These are phyloP conservation scores for Scaptodrosophila latifasciaeformis DNA, from an alignment of 2,888 invertebrate genomes.

Conservation along the genomic window DNA sequence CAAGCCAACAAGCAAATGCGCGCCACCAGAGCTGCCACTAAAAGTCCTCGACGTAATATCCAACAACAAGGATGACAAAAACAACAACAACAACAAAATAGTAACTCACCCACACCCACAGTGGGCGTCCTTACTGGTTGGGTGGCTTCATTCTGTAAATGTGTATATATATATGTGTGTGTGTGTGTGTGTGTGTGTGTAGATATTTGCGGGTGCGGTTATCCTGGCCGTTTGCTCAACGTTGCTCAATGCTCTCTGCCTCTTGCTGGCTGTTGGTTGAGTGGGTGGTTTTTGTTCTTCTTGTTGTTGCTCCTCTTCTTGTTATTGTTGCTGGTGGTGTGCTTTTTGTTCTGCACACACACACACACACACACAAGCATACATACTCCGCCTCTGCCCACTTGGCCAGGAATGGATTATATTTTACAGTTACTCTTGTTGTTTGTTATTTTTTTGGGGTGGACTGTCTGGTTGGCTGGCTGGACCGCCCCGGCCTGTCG, in stretches of 20 bases:
- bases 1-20: constrained; percentile 70
- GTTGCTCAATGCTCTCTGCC: constrained; percentile 60
- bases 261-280: constrained; percentile 45
- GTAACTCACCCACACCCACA: neutral
- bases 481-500: constrained; percentile 33
- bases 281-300: constrained; percentile 22
- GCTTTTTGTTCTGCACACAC: constrained; percentile 58
- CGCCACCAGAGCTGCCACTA: constrained; percentile 70
- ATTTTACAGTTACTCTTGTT: constrained; percentile 10
- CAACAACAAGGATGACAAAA: constrained; percentile 17
- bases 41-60: constrained; percentile 52
- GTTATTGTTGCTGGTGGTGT: constrained; percentile 42
- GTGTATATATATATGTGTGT: too few relatives aligned
- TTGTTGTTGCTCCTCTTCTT: constrained; percentile 13
- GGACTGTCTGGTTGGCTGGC: constrained; percentile 54
- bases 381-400: constrained; percentile 50
- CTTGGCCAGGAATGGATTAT: too few relatives aligned
- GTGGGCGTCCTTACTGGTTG: constrained; percentile 1
- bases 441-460: constrained; percentile 47
- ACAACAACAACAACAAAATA: neutral
- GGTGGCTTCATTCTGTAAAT: constrained; percentile 6
- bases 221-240: constrained; percentile 44
- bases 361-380: too few relatives aligned
- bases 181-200: too few relatives aligned
- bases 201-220: constrained; percentile 64